Conservation (phyloP, 2,797 vertebrate genomes). For the Graptemys geographica region DNA sequence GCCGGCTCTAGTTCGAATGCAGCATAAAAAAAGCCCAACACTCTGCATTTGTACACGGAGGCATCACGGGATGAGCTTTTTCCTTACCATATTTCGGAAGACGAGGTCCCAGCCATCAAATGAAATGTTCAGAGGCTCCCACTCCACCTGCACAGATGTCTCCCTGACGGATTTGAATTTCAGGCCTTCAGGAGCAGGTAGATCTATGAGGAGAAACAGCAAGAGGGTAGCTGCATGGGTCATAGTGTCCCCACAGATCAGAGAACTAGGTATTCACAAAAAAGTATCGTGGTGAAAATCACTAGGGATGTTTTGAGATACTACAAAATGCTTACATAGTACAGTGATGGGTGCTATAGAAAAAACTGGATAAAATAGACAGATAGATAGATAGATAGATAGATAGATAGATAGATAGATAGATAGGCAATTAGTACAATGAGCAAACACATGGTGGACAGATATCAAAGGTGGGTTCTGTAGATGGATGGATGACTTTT, state of each 20-base stretch:
- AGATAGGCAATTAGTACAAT: background rate
- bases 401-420: background rate
- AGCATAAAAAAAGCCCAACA: accelerated
- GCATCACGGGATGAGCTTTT: accelerated
- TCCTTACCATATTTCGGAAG: conserved; percentile 93
- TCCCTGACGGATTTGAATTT: conserved; percentile 96
- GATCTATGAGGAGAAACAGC: conserved; percentile 82
- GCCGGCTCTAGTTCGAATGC: background rate
- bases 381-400: background rate
- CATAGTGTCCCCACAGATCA: accelerated
- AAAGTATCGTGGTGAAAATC: background rate
- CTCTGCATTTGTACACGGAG: background rate
- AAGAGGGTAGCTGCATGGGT: background rate
- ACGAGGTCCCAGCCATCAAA: conserved; percentile 98
- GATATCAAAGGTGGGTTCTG: background rate
- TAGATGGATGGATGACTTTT: background rate
- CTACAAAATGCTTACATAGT: background rate
- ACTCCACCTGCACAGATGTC: conserved; percentile 95
- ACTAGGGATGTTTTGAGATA: background rate
- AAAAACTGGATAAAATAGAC: background rate
- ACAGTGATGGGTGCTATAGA: background rate
- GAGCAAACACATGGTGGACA: background rate
- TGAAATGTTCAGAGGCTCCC: conserved; percentile 94
- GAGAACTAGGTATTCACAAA: background rate
- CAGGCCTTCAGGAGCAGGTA: conserved; percentile 95